Base-by-base conservation (phyloP, 2,797 vertebrate species). In the Rachycentron canadum region DNA sequence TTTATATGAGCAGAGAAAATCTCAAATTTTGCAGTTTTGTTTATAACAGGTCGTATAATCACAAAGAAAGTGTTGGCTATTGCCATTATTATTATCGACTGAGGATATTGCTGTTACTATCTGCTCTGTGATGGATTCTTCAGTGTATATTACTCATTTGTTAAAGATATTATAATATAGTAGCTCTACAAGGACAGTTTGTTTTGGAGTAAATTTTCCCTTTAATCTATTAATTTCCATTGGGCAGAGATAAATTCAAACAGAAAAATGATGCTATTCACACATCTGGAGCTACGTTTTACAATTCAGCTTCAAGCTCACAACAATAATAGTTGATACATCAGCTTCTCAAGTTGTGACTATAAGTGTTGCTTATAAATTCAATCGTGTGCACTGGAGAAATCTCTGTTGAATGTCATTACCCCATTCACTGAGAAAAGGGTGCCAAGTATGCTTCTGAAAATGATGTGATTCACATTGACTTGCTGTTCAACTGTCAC, bases 31-130 rank as follows among this genome's bases (percentile, higher is more conserved):
- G 34, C 16, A 49, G 5, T 28, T 23, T 65, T 45, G 38, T 45
- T 60, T 59, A 11, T 55, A 36, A 36, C 38, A 32, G 6, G 16
- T 73, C 55, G 34, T 55, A 45, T 36, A 45, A 47, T 32, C 56
- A 53, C 40, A 68, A 56, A 34, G 7, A 68, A 40, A 58, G n/a
- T 43, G 17, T 4, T 60, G 23, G 5, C 56, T 30, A 14, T 45
- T 16, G 34, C 53, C n/a, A n/a, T n/a, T n/a, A n/a, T n/a, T n/a
- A n/a, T n/a, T 17, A 23, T 38, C 11, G 3, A 17, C 53, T 26
- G 28, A 56, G 1, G 19, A 14, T 19, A 6, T 10, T 8, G 3
- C 8, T 36, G 21, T 67, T 12, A 1, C 13, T 57, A 23, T 10
- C 28, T 17, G 11, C 25, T 26, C n/a, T 62, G 14, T 38, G 25